Percentiles rank a stretch among this genome's conserved stretches.
Conservation (phyloP, 2,113 vertebrate genomes). For the Passer montanus region DNA sequence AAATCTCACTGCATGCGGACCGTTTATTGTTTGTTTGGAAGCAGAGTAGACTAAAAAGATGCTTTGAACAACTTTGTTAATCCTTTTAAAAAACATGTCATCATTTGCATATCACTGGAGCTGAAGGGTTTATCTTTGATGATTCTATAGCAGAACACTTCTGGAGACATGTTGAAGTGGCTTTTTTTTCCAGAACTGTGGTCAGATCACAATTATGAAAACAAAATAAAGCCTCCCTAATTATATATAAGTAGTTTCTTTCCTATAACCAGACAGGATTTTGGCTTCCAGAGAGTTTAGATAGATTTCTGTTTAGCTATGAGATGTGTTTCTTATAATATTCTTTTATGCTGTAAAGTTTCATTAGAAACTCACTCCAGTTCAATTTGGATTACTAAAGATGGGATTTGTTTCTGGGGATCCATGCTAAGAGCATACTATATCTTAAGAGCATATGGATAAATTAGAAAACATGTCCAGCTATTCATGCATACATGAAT, state of each 20-base stretch:
- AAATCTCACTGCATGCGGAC: conserved; percentile 6
- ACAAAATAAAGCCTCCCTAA: background rate
- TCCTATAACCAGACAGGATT: background rate
- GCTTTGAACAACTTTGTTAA: conserved; percentile 56
- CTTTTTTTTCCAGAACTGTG: background rate
- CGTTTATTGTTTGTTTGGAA: conserved; percentile 62
- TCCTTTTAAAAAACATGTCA: conserved; percentile 59
- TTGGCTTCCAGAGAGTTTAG: background rate
- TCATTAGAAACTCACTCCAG: background rate
- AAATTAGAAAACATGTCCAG: background rate
- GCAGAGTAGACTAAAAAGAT: conserved; percentile 47
- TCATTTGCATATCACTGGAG: conserved; percentile 34
- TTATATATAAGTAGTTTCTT: conserved; percentile 11
- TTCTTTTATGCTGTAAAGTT: background rate
- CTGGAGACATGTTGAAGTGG: background rate
- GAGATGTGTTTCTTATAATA: background rate
- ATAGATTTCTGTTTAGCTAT: background rate
- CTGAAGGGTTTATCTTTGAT: conserved; percentile 50
- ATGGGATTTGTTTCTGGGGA: background rate
- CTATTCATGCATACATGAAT: background rate
- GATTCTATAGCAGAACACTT: conserved; percentile 2
- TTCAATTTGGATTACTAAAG: background rate
- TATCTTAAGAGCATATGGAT: background rate
- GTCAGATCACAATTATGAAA: background rate
- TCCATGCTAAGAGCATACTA: background rate